A percentile compares a stretch with the other conserved stretches of the same genome.
phyloP scores from a whole-genome alignment of 2,888 invertebrate genomes.

The Physocephala rufipes region DNA sequence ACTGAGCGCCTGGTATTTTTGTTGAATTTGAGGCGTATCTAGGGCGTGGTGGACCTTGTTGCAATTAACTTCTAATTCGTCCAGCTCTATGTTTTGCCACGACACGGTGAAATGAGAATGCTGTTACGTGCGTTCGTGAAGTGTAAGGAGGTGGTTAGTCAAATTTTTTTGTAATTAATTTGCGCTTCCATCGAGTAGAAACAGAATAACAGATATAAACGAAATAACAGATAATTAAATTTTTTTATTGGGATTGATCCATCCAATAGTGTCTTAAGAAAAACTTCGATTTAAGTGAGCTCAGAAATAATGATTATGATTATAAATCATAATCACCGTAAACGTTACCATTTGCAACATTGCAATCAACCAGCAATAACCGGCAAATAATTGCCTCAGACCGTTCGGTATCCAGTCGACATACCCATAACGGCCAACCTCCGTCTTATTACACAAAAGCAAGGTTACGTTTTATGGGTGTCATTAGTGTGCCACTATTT shows the following conservation, averaged over 20 bases:
- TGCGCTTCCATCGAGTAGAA: not conserved
- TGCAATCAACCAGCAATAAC: not conserved
- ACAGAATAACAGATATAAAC: not conserved
- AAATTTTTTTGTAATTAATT: slow-evolving; percentile 10
- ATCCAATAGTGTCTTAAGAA: not conserved
- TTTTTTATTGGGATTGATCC: too few species aligned
- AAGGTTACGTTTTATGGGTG: not conserved
- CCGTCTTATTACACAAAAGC: slow-evolving; percentile 1
- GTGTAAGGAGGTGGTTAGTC: not conserved
- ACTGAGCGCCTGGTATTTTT: slow-evolving; percentile 62
- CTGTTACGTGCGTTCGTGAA: not conserved
- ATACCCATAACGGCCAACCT: slow-evolving; percentile 21
- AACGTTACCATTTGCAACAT: too few species aligned
- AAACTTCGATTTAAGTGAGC: not conserved
- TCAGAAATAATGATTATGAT: not conserved
- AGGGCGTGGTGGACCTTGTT: slow-evolving; percentile 66
- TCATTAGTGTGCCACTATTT: not conserved
- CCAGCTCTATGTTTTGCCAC: slow-evolving; percentile 28
- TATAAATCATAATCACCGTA: too few species aligned
- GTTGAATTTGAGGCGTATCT: slow-evolving; percentile 67
- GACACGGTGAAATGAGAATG: slow-evolving; percentile 13
- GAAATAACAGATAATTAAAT: too few species aligned
- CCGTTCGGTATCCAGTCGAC: not conserved
- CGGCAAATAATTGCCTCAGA: slow-evolving; percentile 15
- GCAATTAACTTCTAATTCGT: slow-evolving; percentile 38